These are phyloP conservation scores for Limnephilus marmoratus DNA, from an alignment of 2,888 invertebrate genomes.

Conservation along the genomic window DNA sequence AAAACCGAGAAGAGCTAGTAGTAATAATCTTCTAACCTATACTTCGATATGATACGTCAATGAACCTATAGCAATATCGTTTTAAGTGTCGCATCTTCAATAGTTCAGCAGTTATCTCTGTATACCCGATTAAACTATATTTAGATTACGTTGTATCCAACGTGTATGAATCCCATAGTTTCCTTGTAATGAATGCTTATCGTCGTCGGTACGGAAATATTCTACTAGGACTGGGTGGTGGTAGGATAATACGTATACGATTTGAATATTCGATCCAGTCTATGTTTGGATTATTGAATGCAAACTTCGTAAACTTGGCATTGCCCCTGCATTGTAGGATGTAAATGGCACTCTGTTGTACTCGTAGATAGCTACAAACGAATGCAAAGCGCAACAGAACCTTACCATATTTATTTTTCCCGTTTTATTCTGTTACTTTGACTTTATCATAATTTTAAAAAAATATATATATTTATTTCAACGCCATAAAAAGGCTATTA, in stretches of 20 bases:
- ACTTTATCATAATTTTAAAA: neutral
- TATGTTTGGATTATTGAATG: neutral
- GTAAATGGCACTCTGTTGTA: neutral
- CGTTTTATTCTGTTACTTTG: neutral
- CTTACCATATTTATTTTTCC: neutral
- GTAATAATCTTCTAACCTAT: too few species aligned
- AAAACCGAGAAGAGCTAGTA: neutral
- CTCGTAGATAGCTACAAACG: neutral
- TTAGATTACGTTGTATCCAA: neutral
- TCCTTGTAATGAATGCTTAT: neutral
- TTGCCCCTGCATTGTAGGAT: neutral
- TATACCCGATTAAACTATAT: neutral
- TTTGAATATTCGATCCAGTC: neutral
- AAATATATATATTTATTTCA: too few species aligned
- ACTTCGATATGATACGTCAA: too few species aligned
- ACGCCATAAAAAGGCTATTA: too few species aligned
- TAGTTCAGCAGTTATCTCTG: neutral
- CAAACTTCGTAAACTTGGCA: neutral
- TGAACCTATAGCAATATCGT: too few species aligned
- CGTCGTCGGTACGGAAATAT: neutral
- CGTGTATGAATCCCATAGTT: neutral
- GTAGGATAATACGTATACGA: neutral
- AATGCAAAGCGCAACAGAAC: neutral
- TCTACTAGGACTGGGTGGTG: too few species aligned
- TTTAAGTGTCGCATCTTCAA: neutral